phyloP scores from a whole-genome alignment of 2,888 invertebrate genomes.

The Encarsia formosa region DNA sequence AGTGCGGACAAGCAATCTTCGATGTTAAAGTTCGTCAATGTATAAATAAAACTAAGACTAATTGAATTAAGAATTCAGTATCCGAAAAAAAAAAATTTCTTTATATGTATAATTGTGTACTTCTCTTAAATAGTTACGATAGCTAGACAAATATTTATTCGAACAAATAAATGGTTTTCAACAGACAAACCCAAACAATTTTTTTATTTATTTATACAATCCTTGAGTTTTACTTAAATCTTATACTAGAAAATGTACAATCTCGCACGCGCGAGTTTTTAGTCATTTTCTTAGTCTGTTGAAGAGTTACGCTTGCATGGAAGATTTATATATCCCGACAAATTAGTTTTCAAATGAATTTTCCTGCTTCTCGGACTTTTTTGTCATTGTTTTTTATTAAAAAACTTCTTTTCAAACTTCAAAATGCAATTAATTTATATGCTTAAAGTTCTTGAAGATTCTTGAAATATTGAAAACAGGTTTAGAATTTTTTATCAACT shows the following conservation, averaged over 20 bases:
- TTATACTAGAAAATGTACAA: background rate
- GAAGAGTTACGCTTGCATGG: no score
- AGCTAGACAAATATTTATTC: constrained; percentile 49
- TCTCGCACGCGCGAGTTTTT: constrained; percentile 1
- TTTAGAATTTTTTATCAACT: no score
- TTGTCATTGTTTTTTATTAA: no score
- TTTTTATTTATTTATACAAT: constrained; percentile 17
- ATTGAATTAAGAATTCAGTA: constrained; percentile 42
- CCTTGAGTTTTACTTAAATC: constrained; percentile 1
- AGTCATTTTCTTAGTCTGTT: no score
- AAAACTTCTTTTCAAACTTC: no score
- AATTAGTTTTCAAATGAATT: no score
- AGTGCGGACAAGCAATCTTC: constrained; percentile 26
- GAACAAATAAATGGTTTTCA: constrained; percentile 47
- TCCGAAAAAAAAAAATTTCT: constrained; percentile 38
- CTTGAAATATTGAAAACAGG: no score
- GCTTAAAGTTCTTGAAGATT: no score
- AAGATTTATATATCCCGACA: no score
- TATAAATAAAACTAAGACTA: constrained; percentile 34
- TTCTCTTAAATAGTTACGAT: constrained; percentile 45
- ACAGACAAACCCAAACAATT: constrained; percentile 30
- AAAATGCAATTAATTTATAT: no score
- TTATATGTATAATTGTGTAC: constrained; percentile 47
- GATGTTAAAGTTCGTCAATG: constrained; percentile 36
- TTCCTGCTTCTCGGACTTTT: no score